Base-by-base conservation (phyloP, 2,888 invertebrate species). In the Melanostoma mellinum region DNA sequence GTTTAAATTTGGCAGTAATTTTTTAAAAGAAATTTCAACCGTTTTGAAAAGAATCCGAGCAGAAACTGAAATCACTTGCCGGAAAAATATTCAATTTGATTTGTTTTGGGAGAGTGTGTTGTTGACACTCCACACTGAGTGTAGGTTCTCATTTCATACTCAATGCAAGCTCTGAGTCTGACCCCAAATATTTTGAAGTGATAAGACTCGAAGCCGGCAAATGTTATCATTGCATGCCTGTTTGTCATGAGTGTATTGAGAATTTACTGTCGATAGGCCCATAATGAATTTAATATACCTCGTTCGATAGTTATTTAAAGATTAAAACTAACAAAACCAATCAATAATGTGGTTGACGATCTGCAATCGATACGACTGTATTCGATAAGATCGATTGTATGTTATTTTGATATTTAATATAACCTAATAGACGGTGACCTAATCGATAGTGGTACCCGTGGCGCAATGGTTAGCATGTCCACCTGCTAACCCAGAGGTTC, bases 21-120 rank as follows among this genome's bases (percentile, higher is more conserved):
- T 4, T 1, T 32, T 9, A 55, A 56, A 67, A 9, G 3, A 44
- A 50, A 55, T 36, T 65, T 32, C 67, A 77, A 82, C 82, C 77
- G 77, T 46, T 77, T 82, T 48, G 69, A 69, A 74, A 77, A 69
- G 69, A 74, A 63, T 65, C 77, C 44, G 56, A 58, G 63, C 32
- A 52, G 20, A 74, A 82, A 82, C 82, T 82, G 63, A 69, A 74
- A 63, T 4, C 9, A 32, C 38, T 52, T 40, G 6, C 61, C 6
- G 20, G 46, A 38, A 42, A 76, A 73, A 42, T 60, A 63, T 42
- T 63, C 69, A 33, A 50, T 74, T 79, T 74, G 69, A 69, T 5
- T 33, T 61, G 4, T 38, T 36, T 48, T 6, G 32, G 3, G n/a
- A 20, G 6, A 52, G 63, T 50, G 20, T 20, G 20, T 20, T 20